These are phyloP conservation scores for Siderastrea siderea DNA, from an alignment of 92 coral and sea anemone genomes.

Conservation along the genomic window DNA sequence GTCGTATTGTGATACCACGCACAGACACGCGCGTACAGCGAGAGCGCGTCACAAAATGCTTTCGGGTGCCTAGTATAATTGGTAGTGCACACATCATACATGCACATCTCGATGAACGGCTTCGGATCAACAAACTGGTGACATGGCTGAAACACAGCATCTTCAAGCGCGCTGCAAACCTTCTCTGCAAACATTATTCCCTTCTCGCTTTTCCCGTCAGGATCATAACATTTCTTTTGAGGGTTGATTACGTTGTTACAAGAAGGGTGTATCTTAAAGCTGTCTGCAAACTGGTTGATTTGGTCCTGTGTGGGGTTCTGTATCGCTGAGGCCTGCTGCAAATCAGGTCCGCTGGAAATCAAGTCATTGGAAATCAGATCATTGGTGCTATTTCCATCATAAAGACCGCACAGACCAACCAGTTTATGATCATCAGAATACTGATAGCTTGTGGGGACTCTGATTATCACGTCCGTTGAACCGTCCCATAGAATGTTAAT, in stretches of 20 bases:
- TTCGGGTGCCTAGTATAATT: conserved; percentile 68
- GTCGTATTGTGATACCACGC: conserved; percentile 82
- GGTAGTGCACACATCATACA: conserved; percentile 86
- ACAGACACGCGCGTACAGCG: conserved; percentile 89
- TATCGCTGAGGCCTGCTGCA: conserved; percentile 13
- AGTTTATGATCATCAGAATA: conserved; percentile 46
- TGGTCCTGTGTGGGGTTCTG: conserved; percentile 23
- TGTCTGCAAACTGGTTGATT: conserved; percentile 61
- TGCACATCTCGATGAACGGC: conserved; percentile 81
- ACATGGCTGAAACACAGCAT: conserved; percentile 69
- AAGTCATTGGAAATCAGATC: conserved; percentile 66
- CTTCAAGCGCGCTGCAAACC: conserved; percentile 57
- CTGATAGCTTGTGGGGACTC: conserved; percentile 80
- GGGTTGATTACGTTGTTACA: conserved; percentile 34
- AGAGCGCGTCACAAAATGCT: conserved; percentile 84
- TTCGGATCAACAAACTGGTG: conserved; percentile 46
- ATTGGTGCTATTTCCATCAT: conserved; percentile 81
- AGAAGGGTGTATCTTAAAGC: conserved; percentile 42
- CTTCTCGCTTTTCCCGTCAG: conserved; percentile 33
- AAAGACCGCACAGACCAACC: conserved; percentile 92
- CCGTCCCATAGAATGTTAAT: conserved; percentile 81
- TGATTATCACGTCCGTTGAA: conserved; percentile 72
- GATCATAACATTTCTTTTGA: conserved; percentile 48
- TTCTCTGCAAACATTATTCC: conserved; percentile 45
- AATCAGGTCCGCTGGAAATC: not conserved